A percentile compares a stretch with the other conserved stretches of the same genome.
Conservation (phyloP, 2,888 invertebrate genomes). For the Pardosa pseudoannulata region DNA sequence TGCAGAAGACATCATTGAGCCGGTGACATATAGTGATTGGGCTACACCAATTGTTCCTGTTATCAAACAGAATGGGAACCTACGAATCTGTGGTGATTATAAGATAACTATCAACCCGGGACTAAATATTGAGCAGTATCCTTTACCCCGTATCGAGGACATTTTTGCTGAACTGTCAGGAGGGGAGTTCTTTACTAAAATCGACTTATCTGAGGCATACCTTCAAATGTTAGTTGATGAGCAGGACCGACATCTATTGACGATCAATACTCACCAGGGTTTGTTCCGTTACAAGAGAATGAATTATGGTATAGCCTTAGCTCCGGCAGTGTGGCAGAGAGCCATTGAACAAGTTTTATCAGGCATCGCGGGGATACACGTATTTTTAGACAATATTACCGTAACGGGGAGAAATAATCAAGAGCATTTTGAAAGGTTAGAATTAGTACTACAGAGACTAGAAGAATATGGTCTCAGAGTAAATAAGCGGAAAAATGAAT, state of each 20-base stretch:
- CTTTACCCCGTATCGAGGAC: conserved; percentile 75
- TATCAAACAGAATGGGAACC: conserved; percentile 41
- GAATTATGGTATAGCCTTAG: conserved; percentile 76
- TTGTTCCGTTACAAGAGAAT: conserved; percentile 76
- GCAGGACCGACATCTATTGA: conserved; percentile 75
- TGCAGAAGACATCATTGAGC: conserved; percentile 74
- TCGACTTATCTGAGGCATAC: conserved; percentile 76
- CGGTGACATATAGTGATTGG: conserved; percentile 47
- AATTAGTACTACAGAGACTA: conserved; percentile 16
- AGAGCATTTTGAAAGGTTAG: conserved; percentile 23
- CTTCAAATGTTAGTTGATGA: conserved; percentile 76
- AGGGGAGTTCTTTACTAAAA: conserved; percentile 74
- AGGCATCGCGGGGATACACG: conserved; percentile 21
- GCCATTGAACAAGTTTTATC: conserved; percentile 37
- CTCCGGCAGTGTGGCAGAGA: conserved; percentile 75
- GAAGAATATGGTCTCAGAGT: too few relatives aligned
- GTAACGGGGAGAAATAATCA: conserved; percentile 24
- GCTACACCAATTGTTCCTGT: conserved; percentile 46
- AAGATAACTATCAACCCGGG: conserved; percentile 75
- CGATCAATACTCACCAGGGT: conserved; percentile 77
- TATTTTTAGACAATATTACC: conserved; percentile 30
- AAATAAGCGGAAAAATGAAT: conserved; percentile 16
- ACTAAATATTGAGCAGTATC: conserved; percentile 75
- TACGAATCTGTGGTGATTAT: conserved; percentile 76
- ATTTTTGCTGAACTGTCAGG: conserved; percentile 75